Base-by-base conservation (phyloP, 2,797 vertebrate species). In the Apogon hyalosoma region DNA sequence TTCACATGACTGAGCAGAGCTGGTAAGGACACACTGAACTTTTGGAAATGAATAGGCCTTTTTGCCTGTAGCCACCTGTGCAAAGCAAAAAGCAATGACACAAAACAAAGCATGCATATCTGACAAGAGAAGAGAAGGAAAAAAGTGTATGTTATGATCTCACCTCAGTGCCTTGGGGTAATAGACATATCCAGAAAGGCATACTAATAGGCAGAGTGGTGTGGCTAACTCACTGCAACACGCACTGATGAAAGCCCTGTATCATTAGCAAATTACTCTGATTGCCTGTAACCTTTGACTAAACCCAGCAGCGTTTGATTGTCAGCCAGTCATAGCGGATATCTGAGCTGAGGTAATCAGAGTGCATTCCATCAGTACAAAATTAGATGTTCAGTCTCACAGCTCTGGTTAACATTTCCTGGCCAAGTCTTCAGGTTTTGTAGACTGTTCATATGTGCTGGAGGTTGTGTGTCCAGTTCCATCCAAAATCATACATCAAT, bases 251-350 rank as follows among this genome's bases (percentile, higher is more conserved):
- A 87, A 76, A 75, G 58, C 56, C 18, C 48, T 33, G 60, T 82
- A 74, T 86, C 72, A 87, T 86, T 84, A 77, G 76, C 61, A 83
- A 77, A 88, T 88, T 82, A 81, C 31, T 62, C 56, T 88, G 88
- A 92, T 90, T 88, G 64, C 79, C 59, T 76, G 69, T 74, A 85
- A 87, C 83, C 80, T 89, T 77, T 87, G 70, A 82, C 73, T 84
- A 77, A 87, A 83, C 81, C 47, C 64, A 62, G 73, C 72, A 49
- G 53, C 43, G 55, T 84, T 58, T 87, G 83, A 90, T 88, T 86
- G 64, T 84, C 74, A 87, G 75, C 62, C 86, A 86, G 84, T 85
- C 83, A 78, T 18, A 69, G 58, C 55, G 10, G 66, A 66, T 63
- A 75, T 70, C 55, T 46, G 49, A 49, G 70, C 77, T 82, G 70